phyloP scores from a whole-genome alignment of 2,797 vertebrate genomes.

The Balearica regulorum region DNA sequence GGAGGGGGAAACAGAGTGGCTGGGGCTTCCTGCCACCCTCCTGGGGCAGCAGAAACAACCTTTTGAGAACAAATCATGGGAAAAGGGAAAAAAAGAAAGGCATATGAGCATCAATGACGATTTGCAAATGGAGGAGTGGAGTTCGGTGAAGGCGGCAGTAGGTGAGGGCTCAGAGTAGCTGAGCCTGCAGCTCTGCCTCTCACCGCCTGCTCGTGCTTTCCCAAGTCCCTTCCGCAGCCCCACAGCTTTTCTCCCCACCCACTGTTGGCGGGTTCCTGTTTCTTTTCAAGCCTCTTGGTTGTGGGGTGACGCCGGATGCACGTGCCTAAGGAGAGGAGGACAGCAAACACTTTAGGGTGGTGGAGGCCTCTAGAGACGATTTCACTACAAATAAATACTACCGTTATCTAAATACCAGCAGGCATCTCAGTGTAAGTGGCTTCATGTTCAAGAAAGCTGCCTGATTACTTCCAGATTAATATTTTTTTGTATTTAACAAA shows the following conservation, averaged over 20 bases:
- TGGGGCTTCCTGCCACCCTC: neutral
- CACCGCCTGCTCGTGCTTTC: accelerated
- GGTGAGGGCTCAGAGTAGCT: neutral
- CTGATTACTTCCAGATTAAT: neutral
- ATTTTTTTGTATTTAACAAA: neutral
- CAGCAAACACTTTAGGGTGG: neutral
- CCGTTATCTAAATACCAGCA: neutral
- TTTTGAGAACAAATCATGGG: neutral
- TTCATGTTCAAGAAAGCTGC: neutral
- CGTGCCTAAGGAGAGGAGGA: neutral
- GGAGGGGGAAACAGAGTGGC: neutral
- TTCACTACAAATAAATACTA: neutral
- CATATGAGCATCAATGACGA: accelerated
- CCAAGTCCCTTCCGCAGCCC: neutral
- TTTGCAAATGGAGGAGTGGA: neutral
- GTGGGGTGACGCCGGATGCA: neutral
- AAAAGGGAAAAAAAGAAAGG: neutral
- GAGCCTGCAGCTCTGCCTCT: neutral
- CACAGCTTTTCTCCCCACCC: neutral
- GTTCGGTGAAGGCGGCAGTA: accelerated
- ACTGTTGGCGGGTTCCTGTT: neutral
- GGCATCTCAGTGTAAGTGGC: neutral
- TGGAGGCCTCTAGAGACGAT: slow-evolving; percentile 3
- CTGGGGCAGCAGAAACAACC: neutral
- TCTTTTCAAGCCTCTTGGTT: neutral